Percentiles rank a stretch among this genome's conserved stretches.
These are phyloP conservation scores for Monochamus saltuarius DNA, from an alignment of 1,140 invertebrate species.

Conservation along the genomic window DNA sequence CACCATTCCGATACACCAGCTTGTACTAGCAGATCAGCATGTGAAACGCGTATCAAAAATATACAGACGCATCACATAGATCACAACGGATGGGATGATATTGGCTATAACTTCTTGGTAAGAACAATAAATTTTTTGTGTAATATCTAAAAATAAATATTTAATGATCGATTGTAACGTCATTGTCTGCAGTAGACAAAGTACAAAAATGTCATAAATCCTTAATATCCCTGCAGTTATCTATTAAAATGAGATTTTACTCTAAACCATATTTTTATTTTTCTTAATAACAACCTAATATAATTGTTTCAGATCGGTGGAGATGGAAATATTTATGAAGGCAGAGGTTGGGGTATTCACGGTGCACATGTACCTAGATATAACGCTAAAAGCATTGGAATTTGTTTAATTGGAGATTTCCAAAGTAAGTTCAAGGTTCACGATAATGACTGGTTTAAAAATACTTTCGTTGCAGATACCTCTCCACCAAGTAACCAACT, in stretches of 20 bases:
- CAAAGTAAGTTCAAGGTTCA: constrained; percentile 39
- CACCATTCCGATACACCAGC: constrained; percentile 54
- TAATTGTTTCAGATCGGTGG: constrained; percentile 54
- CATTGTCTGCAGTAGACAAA: too few relatives aligned
- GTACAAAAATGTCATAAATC: too few relatives aligned
- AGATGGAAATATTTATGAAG: constrained; percentile 63
- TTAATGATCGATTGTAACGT: not conserved
- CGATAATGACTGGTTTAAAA: not conserved
- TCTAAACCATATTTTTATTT: not conserved
- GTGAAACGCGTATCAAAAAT: constrained; percentile 49
- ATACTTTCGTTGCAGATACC: constrained; percentile 40
- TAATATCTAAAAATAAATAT: not conserved
- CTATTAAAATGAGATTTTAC: not conserved
- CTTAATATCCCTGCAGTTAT: not conserved
- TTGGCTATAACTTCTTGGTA: constrained; percentile 58
- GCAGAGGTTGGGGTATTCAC: constrained; percentile 67
- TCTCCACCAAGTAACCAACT: constrained; percentile 20
- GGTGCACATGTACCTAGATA: constrained; percentile 69
- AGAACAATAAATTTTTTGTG: not conserved
- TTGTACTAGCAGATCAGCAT: constrained; percentile 48
- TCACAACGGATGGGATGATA: constrained; percentile 53
- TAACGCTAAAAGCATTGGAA: constrained; percentile 66
- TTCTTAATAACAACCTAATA: not conserved
- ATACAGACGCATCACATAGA: constrained; percentile 53
- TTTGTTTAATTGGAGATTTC: constrained; percentile 64